Evolutionary conservation across 2,113 vertebrate species (phyloP), one percentile per base, ranked within the genome.

Genomic region (Accipiter virgatus): DNA sequence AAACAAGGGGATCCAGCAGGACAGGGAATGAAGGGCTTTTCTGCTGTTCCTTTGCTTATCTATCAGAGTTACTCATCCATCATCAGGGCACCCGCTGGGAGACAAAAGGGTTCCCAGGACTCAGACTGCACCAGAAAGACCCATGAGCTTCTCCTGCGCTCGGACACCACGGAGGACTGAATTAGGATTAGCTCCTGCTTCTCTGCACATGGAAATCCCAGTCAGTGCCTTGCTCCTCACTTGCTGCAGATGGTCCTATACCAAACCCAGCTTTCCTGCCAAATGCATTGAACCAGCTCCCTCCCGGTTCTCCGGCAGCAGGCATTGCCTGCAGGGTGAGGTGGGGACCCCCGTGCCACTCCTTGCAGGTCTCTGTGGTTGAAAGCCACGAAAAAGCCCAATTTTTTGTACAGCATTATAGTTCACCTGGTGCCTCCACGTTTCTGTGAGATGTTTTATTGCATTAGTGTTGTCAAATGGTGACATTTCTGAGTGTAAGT

Each of bases 401-500:
- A 1, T 63, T 83, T 79, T 45, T 45, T 56, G n/a, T 26, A 36
- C 81, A 70, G 58, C 61, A 62, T 32, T 47, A 56, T 40, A 50
- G 61, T 65, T 97, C 88, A 88, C 95, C 87, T 88, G 80, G 82
- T 85, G 78, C 81, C 29, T 88, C 61, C 91, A 89, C 81, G 67
- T 92, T 95, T 94, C 92, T 86, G 68, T 31, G 48, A 86, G 77
- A 95, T 94, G 47, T 62, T 94, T 97, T 96, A 81, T 83, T 97
- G 96, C 96, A 38, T 55, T 92, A 86, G 53, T 91, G 92, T 97
- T 96, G 94, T 97, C 97, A 95, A 88, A 97, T 7, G 86, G 97
- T 96, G 97, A 97, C 95, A 95, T 97, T 97, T 97, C 71, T 32
- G 95, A 93, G 78, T 36, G 67, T 88, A 85, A 96, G 97, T 97